A percentile compares a stretch with the other conserved stretches of the same genome.
Evolutionary conservation across 2,113 vertebrate species (phyloP).

Genomic region (Alligator mississippiensis): DNA sequence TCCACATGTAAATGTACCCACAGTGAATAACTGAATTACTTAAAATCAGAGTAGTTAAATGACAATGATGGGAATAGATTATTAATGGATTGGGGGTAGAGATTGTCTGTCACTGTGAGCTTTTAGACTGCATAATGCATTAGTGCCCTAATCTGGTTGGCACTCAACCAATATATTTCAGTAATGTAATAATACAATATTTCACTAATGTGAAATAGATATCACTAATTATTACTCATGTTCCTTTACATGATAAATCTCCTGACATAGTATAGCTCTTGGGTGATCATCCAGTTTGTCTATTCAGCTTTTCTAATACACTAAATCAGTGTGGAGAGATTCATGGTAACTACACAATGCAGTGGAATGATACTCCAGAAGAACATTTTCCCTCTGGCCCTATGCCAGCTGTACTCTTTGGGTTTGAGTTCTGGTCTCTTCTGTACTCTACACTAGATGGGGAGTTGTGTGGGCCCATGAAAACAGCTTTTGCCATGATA

Average conservation of each 20-base stretch:
- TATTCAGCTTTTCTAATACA: neutral
- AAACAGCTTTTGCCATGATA: neutral
- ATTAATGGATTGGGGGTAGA: too few relatives aligned
- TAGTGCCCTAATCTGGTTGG: too few relatives aligned
- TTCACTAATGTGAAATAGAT: neutral
- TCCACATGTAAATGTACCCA: too few relatives aligned
- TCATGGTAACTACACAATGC: neutral
- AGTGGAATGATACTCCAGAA: neutral
- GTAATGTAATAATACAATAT: neutral
- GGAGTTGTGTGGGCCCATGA: neutral
- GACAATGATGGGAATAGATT: too few relatives aligned
- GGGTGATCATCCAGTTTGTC: neutral
- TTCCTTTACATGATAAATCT: neutral
- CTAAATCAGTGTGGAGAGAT: neutral
- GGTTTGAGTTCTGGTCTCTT: neutral
- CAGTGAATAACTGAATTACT: too few relatives aligned
- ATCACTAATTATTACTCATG: neutral
- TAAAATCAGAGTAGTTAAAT: too few relatives aligned
- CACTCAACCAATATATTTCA: too few relatives aligned
- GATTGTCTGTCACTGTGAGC: too few relatives aligned
- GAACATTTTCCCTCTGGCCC: neutral
- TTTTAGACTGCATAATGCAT: too few relatives aligned
- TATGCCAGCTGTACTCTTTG: neutral
- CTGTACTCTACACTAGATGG: neutral
- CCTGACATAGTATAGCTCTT: neutral